These are phyloP conservation scores for Gymnogyps californianus DNA, from an alignment of 2,113 vertebrate genomes.

Conservation along the genomic window DNA sequence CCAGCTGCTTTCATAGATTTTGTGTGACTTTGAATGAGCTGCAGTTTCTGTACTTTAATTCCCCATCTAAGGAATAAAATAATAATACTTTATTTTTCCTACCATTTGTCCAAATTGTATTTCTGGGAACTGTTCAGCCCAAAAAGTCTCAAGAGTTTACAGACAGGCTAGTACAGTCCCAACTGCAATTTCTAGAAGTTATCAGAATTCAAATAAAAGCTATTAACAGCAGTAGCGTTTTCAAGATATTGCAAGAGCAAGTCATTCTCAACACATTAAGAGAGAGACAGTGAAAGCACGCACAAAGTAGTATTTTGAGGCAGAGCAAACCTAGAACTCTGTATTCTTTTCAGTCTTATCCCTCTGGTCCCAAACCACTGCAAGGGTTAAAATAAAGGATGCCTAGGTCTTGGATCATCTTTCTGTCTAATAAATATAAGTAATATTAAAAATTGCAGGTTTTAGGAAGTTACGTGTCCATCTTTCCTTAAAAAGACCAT, in stretches of 20 bases:
- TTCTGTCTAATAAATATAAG: not conserved
- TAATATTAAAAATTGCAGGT: not conserved
- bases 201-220: not conserved
- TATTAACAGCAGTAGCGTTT: not conserved
- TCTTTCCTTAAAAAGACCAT: not conserved
- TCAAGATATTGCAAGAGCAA: not conserved
- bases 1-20: not conserved
- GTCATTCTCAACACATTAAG: not conserved
- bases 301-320: not conserved
- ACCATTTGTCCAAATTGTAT: not conserved
- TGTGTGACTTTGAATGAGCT: not conserved
- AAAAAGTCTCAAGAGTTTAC: not conserved
- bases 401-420: not conserved
- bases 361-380: not conserved
- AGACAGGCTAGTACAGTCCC: not conserved
- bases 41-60: not conserved
- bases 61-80: not conserved
- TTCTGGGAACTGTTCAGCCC: constrained; percentile 2
- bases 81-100: not conserved
- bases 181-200: not conserved
- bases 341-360: not conserved
- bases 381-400: not conserved
- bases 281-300: not conserved
- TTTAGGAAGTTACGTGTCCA: not conserved
- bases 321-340: not conserved